Base-by-base conservation (phyloP, 2,113 vertebrate genomes). In the Pelecanus crispus region DNA sequence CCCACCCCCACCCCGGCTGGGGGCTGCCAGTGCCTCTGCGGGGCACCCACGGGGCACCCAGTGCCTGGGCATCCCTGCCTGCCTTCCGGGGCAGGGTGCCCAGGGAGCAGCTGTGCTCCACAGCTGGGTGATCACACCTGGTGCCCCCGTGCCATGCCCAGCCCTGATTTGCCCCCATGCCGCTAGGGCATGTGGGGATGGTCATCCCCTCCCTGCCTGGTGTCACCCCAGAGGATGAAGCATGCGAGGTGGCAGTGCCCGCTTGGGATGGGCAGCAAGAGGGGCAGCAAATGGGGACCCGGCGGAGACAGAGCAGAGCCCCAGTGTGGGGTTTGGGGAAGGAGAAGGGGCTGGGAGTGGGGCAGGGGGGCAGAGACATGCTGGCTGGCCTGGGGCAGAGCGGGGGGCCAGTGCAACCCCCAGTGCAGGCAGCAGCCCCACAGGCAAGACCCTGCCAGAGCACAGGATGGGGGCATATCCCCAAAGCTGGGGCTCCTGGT, bases 391-490 rank as follows among this genome's bases (percentile, higher is more conserved):
- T 28, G 6, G 11, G 18, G 19, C 6, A 71, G 28, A 45, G 7
- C 1, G 4, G 14, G 22, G 28, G 17, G 8, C 17, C 4, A 1
- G 13, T 47, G 17, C 58, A 86, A 40, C 32, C 47, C 32, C 36
- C 42, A 61, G 32, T 2, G 0, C 3, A 0, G 4, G 22, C 55
- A 70, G 40, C 38, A 87, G 45, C 20, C 71, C 40, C 25, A 21
- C n/a, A 84, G 31, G 40, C 32, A 80, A 80, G 44, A 80, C 9
- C 26, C 12, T 80, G 25, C 24, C 55, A 88, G 22, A 67, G 40
- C 0, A 0, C 12, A 1, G 40, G 10, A 6, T 40, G 24, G 29
- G 32, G n/a, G 5, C 21, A 29, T 6, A 5, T 62, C 21, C 47
- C 47, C 34, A 81, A 17, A 93, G 24, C 32, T 7, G 4, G 47